Percentiles rank a stretch among this genome's conserved stretches.
phyloP scores from a whole-genome alignment of 2,113 vertebrate genomes.

The Sturnus vulgaris region DNA sequence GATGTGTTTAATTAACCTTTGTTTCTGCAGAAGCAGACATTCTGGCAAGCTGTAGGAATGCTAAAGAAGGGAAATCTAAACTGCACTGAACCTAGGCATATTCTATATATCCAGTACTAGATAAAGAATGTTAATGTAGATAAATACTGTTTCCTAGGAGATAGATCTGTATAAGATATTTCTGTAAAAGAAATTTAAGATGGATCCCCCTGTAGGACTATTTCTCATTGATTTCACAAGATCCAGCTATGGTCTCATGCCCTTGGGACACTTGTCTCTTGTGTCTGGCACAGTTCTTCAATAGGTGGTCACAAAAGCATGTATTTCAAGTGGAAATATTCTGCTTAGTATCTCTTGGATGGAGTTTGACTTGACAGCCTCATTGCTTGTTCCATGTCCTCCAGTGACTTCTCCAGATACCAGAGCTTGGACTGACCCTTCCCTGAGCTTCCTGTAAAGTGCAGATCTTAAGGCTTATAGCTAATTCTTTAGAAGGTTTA shows the following conservation, averaged over 20 bases:
- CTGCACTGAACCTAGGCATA: background rate
- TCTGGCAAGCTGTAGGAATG: slow-evolving; percentile 45
- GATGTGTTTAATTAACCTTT: slow-evolving; percentile 66
- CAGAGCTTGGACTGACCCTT: background rate
- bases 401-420: background rate
- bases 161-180: background rate
- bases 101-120: background rate
- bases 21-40: slow-evolving; percentile 48
- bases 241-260: background rate
- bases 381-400: background rate
- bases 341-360: background rate
- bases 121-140: background rate
- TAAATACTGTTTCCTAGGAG: slow-evolving; percentile 24
- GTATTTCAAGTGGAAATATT: background rate
- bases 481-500: background rate
- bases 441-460: background rate
- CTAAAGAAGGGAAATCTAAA: slow-evolving; percentile 11
- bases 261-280: background rate
- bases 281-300: background rate
- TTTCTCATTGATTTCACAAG: background rate
- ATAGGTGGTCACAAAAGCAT: background rate
- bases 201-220: background rate
- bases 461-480: background rate
- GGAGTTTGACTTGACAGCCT: background rate
- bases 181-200: background rate